Base-by-base conservation (phyloP, 2,888 invertebrate genomes). In the Volucella zonaria region DNA sequence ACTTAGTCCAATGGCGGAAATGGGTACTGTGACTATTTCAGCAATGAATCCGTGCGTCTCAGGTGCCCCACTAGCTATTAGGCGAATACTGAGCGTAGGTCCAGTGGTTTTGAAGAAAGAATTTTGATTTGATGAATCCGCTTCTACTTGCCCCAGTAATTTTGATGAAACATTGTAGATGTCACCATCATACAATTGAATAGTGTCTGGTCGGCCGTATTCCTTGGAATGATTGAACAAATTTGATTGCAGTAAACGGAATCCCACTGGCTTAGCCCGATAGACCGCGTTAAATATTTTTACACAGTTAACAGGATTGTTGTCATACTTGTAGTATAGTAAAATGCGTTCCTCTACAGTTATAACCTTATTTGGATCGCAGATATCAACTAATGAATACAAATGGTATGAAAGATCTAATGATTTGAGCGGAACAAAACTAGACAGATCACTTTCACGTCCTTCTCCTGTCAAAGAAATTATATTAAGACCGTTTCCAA, bases 281-380 rank as follows among this genome's bases (percentile, higher is more conserved):
- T 95, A 96, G 80, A 95, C 95, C 82, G 97, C 96, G 74, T 96
- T 95, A 90, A 99, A 98, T 87, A 99, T 97, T 92, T 99, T 99
- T 0, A 99, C 97, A 90, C 99, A 99, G 90, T 99, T 99, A 0
- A 98, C 97, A 0, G 98, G 97, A 90, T 96, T 95, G 88, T 98
- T 98, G 89, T 98, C 98, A 89, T 99, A 99, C 91, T 99, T 99
- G 92, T 98, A 99, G 90, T 98, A 99, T 18, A 99, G 90, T 0
- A 99, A 92, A 6, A 99, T 94, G 59, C 99, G 93, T 90, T 99
- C 98, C 90, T 97, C 96, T 1, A 99, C 94, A 1, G 94, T 93
- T 14, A 99, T 95, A 90, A 97, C 96, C 92, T 99, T 99, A 71
- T 96, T 95, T 1, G 98, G 96, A 90, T 98, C 98, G 91, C 99